These are phyloP conservation scores for Terebella lapidaria DNA, from an alignment of 2,888 invertebrate species.

Conservation along the genomic window DNA sequence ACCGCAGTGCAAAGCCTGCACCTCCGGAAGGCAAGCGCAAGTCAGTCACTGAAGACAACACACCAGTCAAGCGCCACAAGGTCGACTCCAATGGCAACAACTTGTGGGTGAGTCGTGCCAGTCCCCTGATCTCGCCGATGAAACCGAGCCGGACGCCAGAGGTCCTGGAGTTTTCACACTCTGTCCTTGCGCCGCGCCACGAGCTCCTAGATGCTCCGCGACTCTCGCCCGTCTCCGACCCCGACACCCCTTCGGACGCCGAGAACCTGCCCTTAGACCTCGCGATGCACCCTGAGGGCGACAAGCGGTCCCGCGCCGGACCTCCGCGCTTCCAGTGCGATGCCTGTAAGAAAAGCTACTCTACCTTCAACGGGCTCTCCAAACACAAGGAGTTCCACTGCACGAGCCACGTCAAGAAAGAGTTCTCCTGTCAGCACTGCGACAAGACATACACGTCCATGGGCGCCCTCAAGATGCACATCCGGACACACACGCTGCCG, in stretches of 20 bases:
- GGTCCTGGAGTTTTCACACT: neutral
- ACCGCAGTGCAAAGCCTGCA: neutral
- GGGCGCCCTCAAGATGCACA: conserved; percentile 97
- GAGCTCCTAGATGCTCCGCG: neutral
- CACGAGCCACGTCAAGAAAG: conserved; percentile 69
- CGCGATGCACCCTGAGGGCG: neutral
- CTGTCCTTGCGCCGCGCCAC: neutral
- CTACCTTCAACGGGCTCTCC: conserved; percentile 87
- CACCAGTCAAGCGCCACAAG: neutral
- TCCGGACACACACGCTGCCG: conserved; percentile 92
- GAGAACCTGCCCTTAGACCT: conserved; percentile 3
- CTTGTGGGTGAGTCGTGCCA: neutral
- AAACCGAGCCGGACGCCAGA: neutral
- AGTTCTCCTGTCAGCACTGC: conserved; percentile 93
- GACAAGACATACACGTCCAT: conserved; percentile 91
- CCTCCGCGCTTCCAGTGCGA: conserved; percentile 67
- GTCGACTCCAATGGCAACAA: neutral
- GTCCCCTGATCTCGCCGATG: neutral
- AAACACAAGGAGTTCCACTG: conserved; percentile 97
- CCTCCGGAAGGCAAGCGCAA: neutral
- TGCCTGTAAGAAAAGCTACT: conserved; percentile 90
- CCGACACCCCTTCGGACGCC: neutral
- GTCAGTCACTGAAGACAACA: too few species aligned
- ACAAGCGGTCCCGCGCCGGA: neutral
- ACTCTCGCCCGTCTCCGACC: conserved; percentile 2